Evolutionary conservation across 2,113 vertebrate species (phyloP).

Genomic region (Otis tarda): DNA sequence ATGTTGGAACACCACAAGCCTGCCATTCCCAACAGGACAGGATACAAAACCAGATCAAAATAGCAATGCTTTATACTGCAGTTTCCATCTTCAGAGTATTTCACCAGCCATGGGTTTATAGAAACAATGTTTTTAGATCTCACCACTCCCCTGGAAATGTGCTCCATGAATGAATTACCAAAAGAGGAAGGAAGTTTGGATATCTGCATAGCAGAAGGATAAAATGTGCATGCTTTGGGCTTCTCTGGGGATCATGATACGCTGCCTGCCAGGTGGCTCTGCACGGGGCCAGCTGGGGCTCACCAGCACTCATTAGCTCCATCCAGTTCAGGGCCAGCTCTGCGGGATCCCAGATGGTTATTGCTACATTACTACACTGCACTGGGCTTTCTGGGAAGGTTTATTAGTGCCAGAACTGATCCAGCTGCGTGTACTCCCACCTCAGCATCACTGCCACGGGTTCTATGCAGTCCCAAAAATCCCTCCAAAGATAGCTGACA

Average conservation of each 20-base stretch:
- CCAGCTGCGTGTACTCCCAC: not conserved
- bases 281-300: not conserved
- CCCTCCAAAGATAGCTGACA: not conserved
- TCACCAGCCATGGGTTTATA: not conserved
- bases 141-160: not conserved
- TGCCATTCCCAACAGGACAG: not conserved
- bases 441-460: not conserved
- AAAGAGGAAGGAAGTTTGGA: not conserved
- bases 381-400: not conserved
- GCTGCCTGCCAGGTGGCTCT: not conserved
- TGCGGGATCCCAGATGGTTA: not conserved
- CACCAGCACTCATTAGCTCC: not conserved
- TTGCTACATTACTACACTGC: not conserved
- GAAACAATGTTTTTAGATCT: not conserved
- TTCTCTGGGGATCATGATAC: not conserved
- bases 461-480: not conserved
- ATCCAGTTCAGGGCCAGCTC: not conserved
- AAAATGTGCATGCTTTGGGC: accelerated
- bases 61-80: not conserved
- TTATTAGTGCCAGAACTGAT: not conserved
- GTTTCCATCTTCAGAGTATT: not conserved
- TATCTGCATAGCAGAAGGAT: not conserved
- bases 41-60: not conserved
- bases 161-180: not conserved
- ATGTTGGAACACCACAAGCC: not conserved